Evolutionary conservation across 2,113 vertebrate species (phyloP), one percentile per base, ranked within the genome.

Genomic region (Cebidichthys violaceus): DNA sequence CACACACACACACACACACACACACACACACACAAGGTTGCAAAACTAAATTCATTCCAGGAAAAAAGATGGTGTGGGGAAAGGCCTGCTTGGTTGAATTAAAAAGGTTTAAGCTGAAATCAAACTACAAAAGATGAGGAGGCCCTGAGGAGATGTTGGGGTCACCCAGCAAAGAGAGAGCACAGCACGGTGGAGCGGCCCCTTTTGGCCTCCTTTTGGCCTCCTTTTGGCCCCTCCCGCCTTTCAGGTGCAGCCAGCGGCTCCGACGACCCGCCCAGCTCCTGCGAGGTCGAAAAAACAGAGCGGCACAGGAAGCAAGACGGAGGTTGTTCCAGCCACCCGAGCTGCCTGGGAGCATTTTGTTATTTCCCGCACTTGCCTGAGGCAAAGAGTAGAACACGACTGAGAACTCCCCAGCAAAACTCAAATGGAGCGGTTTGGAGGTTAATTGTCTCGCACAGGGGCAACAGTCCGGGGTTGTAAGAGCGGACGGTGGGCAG

Each of bases 391-490:
- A 35, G 2, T 47, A 62, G 24, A 81, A 37, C 64, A 85, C 5
- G 22, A 84, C 37, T 69, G 62, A 76, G 71, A 81, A 73, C 27
- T 60, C 77, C 35, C 80, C 82, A 79, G 76, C 60, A 24, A 78
- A 29, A 75, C 75, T 86, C 78, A 45, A 54, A 2, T 70, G 52
- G 52, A 77, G 54, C 70, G 76, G 75, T 81, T 81, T 75, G 55
- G 79, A 88, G 86, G 84, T 88, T 87, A 91, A 90, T 88, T 90
- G 64, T 79, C 41, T 83, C 61, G 62, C 82, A 79, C 13, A 64
- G 73, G 6, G 29, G 77, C 52, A 84, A 71, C 1, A 67, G n/a
- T 70, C 0, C 0, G 8, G 67, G 43, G 65, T 39, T 61, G 55
- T 35, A 76, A 64, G 78, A 64, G 86, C 18, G 6, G 69, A 62